These are phyloP conservation scores for Macrocentrus cingulum DNA, from an alignment of 1,140 invertebrate genomes.

Conservation along the genomic window DNA sequence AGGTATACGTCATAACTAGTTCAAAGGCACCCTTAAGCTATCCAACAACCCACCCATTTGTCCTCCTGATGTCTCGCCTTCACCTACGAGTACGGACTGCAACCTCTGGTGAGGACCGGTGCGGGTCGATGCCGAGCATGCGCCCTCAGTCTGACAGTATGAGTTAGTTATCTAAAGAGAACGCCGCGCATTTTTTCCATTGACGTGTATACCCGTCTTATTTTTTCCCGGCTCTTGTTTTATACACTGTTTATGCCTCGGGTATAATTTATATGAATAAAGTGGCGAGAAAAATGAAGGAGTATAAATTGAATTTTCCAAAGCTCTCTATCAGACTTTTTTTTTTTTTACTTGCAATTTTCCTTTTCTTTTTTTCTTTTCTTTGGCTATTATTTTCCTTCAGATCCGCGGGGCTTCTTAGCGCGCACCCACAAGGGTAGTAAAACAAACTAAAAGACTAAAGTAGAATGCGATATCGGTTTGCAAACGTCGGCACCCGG, in stretches of 20 bases:
- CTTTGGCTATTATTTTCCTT: neutral
- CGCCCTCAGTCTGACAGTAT: slow-evolving; percentile 24
- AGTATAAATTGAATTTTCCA: neutral
- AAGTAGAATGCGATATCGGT: slow-evolving; percentile 16
- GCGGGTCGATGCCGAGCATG: slow-evolving; percentile 32
- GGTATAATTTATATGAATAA: slow-evolving; percentile 21
- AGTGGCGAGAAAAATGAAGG: slow-evolving; percentile 5
- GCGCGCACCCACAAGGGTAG: neutral
- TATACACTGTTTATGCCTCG: slow-evolving; percentile 4
- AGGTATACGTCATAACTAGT: too few relatives aligned
- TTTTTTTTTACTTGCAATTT: neutral
- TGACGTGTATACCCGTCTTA: neutral
- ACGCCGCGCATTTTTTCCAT: neutral
- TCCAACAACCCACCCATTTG: too few relatives aligned
- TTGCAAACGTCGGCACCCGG: slow-evolving; percentile 19
- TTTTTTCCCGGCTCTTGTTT: neutral
- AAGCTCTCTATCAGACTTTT: neutral
- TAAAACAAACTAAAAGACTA: neutral
- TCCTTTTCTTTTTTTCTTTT: neutral
- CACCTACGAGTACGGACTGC: too few relatives aligned
- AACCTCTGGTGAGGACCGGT: too few relatives aligned
- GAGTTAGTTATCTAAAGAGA: slow-evolving; percentile 8
- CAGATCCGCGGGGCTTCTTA: neutral
- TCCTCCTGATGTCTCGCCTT: too few relatives aligned
- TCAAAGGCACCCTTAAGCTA: too few relatives aligned